Base-by-base conservation (phyloP, 2,888 invertebrate genomes). In the Pyralis farinalis region DNA sequence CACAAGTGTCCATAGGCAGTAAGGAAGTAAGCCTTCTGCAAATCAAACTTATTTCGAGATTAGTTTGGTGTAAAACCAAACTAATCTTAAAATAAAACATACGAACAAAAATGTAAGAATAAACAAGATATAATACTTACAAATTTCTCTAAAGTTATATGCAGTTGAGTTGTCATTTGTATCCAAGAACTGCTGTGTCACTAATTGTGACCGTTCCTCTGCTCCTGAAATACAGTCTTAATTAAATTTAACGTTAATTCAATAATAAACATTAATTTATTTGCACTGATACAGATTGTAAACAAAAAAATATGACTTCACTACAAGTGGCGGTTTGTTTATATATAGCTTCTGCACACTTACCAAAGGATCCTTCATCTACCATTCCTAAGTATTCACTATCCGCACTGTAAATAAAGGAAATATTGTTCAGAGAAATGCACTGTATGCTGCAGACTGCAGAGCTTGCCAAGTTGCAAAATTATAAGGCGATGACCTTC, bases 171-270 rank as follows among this genome's bases (percentile, higher is more conserved):
- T 85, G 32, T 87, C 82, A 49, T 89, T 89, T n/a, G 88, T 76
- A 55, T 91, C 91, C 55, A 92, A 69, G 54, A 90, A 82, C 7
- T 89, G 81, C 58, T 91, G 91, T 35, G 91, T 74, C n/a, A 90
- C 88, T 55, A 91, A 74, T 50, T 90, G 90, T 37, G 90, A 81
- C 48, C 89, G 91, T 29, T 89, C 90, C 42, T 83, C 78, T 44
- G 58, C 58, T 55, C 74, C 88, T 86, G 76, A 55, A 87, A 83
- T 61, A 46, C 48, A 60, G 59, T 55, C 51, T 54, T 76, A 78
- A 78, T 78, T 76, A 39, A 73, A 75, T 77, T 74, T 71, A 68
- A 52, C 53, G 52, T 46, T 68, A 68, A 71, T 64, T 67, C 44
- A 68, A 70, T 69, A 64, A 63, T 40, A 44, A 46, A 40, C 37